Conservation (phyloP, 2,113 vertebrate species). For the Ceuthmochares aereus region DNA sequence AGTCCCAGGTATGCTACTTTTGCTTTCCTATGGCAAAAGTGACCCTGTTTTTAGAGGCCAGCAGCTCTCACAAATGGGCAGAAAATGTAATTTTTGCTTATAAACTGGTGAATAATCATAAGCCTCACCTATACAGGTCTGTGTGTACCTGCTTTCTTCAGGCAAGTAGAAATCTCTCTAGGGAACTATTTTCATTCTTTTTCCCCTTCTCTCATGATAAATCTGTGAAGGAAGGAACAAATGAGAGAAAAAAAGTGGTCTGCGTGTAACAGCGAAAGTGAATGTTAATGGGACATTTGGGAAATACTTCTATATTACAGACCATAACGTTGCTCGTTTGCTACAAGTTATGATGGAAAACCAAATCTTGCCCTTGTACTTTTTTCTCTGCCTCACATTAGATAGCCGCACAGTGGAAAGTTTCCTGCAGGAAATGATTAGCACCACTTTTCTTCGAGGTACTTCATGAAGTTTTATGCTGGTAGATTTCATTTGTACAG, state of each 20-base stretch:
- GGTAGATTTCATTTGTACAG: neutral
- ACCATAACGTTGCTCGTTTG: slow-evolving; percentile 28
- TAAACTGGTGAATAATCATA: neutral
- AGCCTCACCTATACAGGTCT: neutral
- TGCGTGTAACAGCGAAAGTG: neutral
- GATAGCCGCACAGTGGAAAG: neutral
- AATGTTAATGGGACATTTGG: slow-evolving; percentile 20
- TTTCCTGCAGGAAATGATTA: neutral
- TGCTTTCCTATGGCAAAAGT: neutral
- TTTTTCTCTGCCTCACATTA: neutral
- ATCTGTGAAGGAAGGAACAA: slow-evolving; percentile 31
- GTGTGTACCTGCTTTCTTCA: neutral
- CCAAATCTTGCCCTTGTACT: neutral
- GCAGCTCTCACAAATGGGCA: neutral
- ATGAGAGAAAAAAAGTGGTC: slow-evolving; percentile 5
- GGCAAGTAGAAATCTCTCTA: neutral
- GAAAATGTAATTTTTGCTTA: slow-evolving; percentile 6
- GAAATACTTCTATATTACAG: slow-evolving; percentile 29
- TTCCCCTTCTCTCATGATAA: neutral
- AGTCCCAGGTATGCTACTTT: neutral
- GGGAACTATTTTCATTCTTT: neutral
- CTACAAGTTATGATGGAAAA: slow-evolving; percentile 39
- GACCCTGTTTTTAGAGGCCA: neutral
- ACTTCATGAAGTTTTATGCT: neutral
- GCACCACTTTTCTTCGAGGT: neutral